Base-by-base conservation (phyloP, 2,113 vertebrate genomes). In the Chaenogobius annularis region DNA sequence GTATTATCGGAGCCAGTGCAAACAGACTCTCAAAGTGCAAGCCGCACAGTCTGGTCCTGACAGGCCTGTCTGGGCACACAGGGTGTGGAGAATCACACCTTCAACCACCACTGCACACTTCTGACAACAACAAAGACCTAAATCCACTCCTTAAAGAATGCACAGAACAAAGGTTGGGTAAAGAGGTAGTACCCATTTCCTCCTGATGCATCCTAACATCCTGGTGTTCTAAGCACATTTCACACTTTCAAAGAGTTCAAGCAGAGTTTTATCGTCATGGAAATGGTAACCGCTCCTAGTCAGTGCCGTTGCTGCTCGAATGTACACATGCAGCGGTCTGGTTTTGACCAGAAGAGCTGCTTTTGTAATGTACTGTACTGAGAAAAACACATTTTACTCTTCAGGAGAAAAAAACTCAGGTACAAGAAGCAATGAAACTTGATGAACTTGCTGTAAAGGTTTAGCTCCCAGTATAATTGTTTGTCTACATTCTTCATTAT, bases 1-100 rank as follows among this genome's bases (percentile, higher is more conserved):
- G 84, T 90, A 88, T 90, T 79, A 85, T 90, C 87, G 83, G 50
- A 72, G 70, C 74, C 14, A 73, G 78, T 89, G 89, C 92, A 90
- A 92, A 86, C 70, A 90, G 73, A 85, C 75, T 87, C 85, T 91
- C 83, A 85, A 86, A 85, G 68, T 82, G 89, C 77, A n/a, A 88
- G 89, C 81, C 87, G 66, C 64, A 77, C 69, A 75, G 90, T 91
- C 91, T 91, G 74, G 89, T 74, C 63, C 76, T 77, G 90, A 92
- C 91, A 91, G 23, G 85, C 83, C 87, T 77, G 86, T 91, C 89
- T 87, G 70, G 79, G 83, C 73, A 74, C 40, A 76, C 54, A 37
- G 35, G 50, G 72, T 44, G 64, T 72, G 31, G 73, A 58, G 68
- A 59, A 62, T 37, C 19, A 19, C 50, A 17, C 55, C 44, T 37